These are phyloP conservation scores for Parnassius orleans DNA, from an alignment of 2,888 invertebrate genomes.

Conservation along the genomic window DNA sequence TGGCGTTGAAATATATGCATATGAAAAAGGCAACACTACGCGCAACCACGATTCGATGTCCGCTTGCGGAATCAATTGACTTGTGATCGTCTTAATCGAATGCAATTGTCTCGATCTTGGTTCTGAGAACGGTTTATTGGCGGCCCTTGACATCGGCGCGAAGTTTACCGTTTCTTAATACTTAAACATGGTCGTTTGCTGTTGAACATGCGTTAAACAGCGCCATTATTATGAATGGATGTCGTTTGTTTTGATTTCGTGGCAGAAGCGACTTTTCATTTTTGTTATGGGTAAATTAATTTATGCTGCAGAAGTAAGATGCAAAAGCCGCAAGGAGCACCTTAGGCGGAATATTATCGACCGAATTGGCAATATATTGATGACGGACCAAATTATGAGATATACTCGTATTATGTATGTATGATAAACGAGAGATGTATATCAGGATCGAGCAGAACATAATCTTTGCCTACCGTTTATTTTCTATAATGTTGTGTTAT, in stretches of 20 bases:
- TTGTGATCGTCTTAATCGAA: slow-evolving; percentile 43
- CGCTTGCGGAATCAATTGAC: slow-evolving; percentile 37
- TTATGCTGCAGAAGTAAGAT: no score
- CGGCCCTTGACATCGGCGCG: slow-evolving; percentile 35
- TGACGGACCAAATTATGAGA: no score
- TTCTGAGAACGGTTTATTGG: slow-evolving; percentile 40
- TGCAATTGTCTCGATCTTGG: slow-evolving; percentile 37
- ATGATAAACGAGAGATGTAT: no score
- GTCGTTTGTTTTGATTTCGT: background rate
- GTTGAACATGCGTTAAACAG: background rate
- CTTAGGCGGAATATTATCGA: no score
- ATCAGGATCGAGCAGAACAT: no score
- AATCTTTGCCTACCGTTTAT: no score
- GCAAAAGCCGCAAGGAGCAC: no score
- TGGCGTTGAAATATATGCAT: background rate
- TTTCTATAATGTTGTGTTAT: no score
- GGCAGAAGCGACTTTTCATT: background rate
- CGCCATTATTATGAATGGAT: slow-evolving; percentile 1
- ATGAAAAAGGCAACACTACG: slow-evolving; percentile 1
- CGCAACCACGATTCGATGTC: slow-evolving; percentile 8
- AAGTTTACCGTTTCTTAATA: slow-evolving; percentile 4
- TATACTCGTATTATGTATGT: no score
- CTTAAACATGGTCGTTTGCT: background rate
- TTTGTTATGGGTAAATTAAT: no score
- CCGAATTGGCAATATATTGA: no score